Evolutionary conservation across 2,888 invertebrate species (phyloP).

Genomic region (Gymnocheta viridis): DNA sequence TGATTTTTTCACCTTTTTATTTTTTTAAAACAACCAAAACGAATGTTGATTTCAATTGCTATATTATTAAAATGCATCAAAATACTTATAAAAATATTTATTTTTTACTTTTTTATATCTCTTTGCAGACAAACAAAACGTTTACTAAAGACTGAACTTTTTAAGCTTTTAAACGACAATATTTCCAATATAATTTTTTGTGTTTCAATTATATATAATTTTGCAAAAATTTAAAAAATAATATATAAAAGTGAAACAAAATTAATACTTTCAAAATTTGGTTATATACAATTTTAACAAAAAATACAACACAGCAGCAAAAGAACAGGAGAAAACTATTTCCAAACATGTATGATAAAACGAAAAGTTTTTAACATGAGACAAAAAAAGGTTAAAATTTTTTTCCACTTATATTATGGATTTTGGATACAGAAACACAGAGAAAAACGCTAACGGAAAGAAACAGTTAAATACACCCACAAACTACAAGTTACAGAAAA

Average conservation of each 20-base stretch:
- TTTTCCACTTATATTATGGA: constrained; percentile 20
- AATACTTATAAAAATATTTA: not conserved
- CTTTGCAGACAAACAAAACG: constrained; percentile 72
- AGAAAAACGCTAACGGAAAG: constrained; percentile 11
- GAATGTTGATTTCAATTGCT: too few species aligned
- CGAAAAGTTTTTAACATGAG: constrained; percentile 16
- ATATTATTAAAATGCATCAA: too few species aligned
- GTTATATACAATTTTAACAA: constrained; percentile 49
- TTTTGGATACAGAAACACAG: constrained; percentile 30
- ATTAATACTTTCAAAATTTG: constrained; percentile 35
- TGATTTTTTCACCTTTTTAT: too few species aligned
- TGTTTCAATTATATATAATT: constrained; percentile 62
- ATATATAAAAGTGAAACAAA: constrained; percentile 60
- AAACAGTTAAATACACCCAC: constrained; percentile 64
- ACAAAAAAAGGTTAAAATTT: constrained; percentile 51
- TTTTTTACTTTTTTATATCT: constrained; percentile 28
- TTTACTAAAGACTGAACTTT: constrained; percentile 82
- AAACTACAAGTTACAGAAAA: constrained; percentile 67
- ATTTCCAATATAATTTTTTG: constrained; percentile 76
- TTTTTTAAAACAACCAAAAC: too few species aligned
- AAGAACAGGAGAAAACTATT: constrained; percentile 23
- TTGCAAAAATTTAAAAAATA: constrained; percentile 60
- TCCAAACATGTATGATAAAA: not conserved
- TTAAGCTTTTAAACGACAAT: constrained; percentile 83
- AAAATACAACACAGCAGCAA: constrained; percentile 20